Evolutionary conservation across 2,113 vertebrate genomes (phyloP).

Genomic region (Nesospiza acunhae): DNA sequence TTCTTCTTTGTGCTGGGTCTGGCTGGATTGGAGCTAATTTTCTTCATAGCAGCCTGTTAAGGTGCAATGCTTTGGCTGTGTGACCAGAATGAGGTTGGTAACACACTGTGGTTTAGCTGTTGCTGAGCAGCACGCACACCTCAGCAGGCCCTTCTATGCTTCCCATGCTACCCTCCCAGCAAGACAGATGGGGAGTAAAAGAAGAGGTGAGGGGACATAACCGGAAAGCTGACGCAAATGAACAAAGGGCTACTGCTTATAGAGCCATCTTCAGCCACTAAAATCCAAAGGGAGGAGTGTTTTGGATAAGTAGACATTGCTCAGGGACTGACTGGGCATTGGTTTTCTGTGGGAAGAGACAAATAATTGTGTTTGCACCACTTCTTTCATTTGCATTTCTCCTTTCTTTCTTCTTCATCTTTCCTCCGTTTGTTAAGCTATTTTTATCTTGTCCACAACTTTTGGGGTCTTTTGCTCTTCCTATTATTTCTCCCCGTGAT

Average conservation of each 20-base stretch:
- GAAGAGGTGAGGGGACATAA: neutral
- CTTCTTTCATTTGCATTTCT: neutral
- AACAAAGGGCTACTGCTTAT: neutral
- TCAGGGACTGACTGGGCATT: neutral
- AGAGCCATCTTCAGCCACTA: neutral
- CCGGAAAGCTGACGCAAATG: neutral
- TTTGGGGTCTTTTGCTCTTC: neutral
- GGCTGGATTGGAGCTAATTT: neutral
- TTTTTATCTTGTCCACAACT: neutral
- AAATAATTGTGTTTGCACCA: neutral
- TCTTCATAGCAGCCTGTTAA: neutral
- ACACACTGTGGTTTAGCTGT: neutral
- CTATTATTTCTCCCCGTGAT: neutral
- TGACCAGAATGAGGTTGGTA: neutral
- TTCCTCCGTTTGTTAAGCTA: neutral
- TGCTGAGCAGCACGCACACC: neutral
- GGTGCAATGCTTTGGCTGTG: neutral
- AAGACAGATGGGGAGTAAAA: neutral
- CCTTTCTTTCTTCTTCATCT: neutral
- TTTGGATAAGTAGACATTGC: neutral
- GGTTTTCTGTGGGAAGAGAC: neutral
- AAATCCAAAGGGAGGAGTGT: neutral
- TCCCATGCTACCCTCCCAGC: accelerated
- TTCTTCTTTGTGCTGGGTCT: neutral
- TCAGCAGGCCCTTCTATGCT: neutral